phyloP scores from a whole-genome alignment of 2,888 invertebrate species.

The Bembecia ichneumoniformis region DNA sequence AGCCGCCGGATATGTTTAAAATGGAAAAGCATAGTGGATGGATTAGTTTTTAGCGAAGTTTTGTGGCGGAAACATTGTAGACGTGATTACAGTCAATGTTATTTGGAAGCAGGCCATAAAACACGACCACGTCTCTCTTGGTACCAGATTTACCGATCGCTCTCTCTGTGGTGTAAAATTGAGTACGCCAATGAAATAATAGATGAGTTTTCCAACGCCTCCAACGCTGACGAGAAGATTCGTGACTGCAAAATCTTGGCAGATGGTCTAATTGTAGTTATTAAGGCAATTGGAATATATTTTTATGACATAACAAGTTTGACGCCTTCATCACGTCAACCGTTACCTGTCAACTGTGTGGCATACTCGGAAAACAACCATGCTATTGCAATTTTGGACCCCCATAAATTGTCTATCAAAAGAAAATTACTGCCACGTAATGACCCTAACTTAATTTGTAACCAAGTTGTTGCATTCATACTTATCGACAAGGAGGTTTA shows the following conservation, averaged over 20 bases:
- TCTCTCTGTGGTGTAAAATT: slow-evolving; percentile 41
- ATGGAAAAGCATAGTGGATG: slow-evolving; percentile 44
- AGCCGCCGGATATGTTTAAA: slow-evolving; percentile 39
- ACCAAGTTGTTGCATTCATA: slow-evolving; percentile 32
- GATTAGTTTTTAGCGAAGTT: slow-evolving; percentile 20
- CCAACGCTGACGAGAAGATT: slow-evolving; percentile 30
- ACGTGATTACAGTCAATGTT: slow-evolving; percentile 27
- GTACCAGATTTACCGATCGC: slow-evolving; percentile 42
- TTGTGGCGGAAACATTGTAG: slow-evolving; percentile 37
- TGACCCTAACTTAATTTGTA: slow-evolving; percentile 20
- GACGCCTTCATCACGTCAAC: slow-evolving; percentile 15
- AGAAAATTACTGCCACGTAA: slow-evolving; percentile 19
- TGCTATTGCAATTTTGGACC: slow-evolving; percentile 23
- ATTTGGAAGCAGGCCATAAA: slow-evolving; percentile 26
- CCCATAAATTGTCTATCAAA: slow-evolving; percentile 28
- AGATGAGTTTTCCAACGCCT: slow-evolving; percentile 45
- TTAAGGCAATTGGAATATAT: slow-evolving; percentile 27
- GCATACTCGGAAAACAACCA: slow-evolving; percentile 36
- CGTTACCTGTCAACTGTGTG: slow-evolving; percentile 31
- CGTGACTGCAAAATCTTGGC: slow-evolving; percentile 28
- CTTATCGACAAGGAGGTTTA: slow-evolving; percentile 25
- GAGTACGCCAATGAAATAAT: slow-evolving; percentile 22
- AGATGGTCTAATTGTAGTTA: slow-evolving; percentile 37
- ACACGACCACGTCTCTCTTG: slow-evolving; percentile 23
- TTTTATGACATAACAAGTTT: slow-evolving; percentile 41